Evolutionary conservation across 2,113 vertebrate genomes (phyloP).

Genomic region (Trogon melanurus): DNA sequence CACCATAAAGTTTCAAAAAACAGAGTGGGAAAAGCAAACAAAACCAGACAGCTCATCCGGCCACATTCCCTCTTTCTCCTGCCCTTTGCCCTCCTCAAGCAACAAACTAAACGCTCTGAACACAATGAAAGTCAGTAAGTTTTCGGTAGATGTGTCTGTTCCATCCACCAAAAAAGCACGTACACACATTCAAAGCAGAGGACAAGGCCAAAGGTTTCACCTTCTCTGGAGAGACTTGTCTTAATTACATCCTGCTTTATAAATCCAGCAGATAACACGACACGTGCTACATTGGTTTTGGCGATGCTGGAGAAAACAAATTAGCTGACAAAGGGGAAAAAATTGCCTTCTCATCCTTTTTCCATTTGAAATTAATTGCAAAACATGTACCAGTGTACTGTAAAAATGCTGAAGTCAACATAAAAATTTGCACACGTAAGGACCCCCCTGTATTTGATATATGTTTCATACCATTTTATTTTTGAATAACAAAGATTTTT

Average conservation of each 20-base stretch:
- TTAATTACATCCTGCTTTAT: neutral
- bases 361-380: conserved; percentile 25
- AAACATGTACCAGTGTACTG: neutral
- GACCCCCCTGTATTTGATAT: neutral
- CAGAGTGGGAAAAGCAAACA: neutral
- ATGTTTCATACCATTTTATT: neutral
- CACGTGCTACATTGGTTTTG: neutral
- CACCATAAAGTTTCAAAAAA: neutral
- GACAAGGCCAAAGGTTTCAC: neutral
- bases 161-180: neutral
- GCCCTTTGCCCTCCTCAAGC: neutral
- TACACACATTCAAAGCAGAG: neutral
- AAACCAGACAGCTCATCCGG: neutral
- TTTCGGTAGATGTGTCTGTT: neutral
- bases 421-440: neutral
- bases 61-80: neutral
- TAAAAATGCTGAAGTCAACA: conserved; percentile 42
- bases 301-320: neutral
- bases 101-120: neutral
- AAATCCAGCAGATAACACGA: neutral
- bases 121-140: neutral
- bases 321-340: conserved; percentile 21
- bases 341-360: conserved; percentile 4
- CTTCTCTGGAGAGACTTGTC: neutral
- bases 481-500: neutral